Base-by-base conservation (phyloP, 2,797 vertebrate genomes). In the Saxicola maurus region DNA sequence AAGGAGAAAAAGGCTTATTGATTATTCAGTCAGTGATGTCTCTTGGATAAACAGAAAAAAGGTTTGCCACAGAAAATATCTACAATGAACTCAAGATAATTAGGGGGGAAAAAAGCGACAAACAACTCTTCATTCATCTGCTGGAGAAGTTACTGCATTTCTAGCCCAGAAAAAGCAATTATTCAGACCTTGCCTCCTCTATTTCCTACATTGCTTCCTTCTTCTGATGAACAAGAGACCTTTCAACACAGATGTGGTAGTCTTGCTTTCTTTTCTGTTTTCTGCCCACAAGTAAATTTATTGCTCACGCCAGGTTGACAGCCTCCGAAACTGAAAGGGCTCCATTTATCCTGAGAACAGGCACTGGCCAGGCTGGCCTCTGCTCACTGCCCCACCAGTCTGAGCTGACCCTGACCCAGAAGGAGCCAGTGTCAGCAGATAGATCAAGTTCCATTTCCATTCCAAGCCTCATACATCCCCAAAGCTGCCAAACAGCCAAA, bases 81-180 rank as follows among this genome's bases (percentile, higher is more conserved):
- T 77, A 94, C 87, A 95, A 95, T 91, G 87, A 93, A 94, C 76
- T 93, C 82, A 66, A 91, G 80, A 92, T 92, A 92, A 96, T 91
- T 94, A 92, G 48, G 60, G 68, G 46, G 79, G 27, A 13, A 2
- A 82, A 75, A 92, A 86, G 60, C 37, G 7, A 91, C 81, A 84
- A 96, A 94, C 82, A 92, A 82, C 43, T 59, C 71, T 74, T 93
- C 67, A 87, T 92, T 92, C 81, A 92, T 79, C 67, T 90, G 33
- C 64, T 74, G n/a, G 74, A 92, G 56, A 94, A 91, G 48, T 71
- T 91, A 77, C 64, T 62, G 55, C 76, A 60, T 86, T 91, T 94
- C 83, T 82, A 91, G 38, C 62, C 30, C 59, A 87, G 82, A 53
- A 90, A 93, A 93, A 80, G 30, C 68, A 90, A 90, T 93, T 94